A percentile compares a stretch with the other conserved stretches of the same genome.
phyloP scores from a whole-genome alignment of 1,140 invertebrate genomes.

The Zophobas morio region DNA sequence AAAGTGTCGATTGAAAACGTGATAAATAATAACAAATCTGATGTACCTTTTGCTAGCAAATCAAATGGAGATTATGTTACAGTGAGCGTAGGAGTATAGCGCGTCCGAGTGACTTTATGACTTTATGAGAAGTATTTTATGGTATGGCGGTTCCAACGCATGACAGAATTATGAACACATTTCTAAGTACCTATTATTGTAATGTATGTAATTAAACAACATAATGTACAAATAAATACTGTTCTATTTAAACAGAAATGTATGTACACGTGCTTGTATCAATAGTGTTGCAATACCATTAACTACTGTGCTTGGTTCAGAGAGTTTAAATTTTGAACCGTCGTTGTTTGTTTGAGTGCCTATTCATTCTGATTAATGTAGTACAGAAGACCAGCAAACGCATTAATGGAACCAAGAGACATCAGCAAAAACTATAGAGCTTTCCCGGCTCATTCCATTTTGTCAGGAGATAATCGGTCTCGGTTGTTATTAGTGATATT shows the following conservation, averaged over 20 bases:
- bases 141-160: too few relatives aligned
- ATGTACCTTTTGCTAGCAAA: too few relatives aligned
- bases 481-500: slow-evolving; percentile 14
- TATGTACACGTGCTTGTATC: slow-evolving; percentile 13
- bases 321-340: too few relatives aligned
- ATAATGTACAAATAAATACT: neutral
- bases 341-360: neutral
- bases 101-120: too few relatives aligned
- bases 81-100: too few relatives aligned
- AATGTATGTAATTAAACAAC: neutral
- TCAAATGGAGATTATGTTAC: too few relatives aligned
- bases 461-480: neutral
- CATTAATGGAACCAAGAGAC: slow-evolving; percentile 26
- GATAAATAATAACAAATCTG: too few relatives aligned
- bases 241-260: too few relatives aligned
- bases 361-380: slow-evolving; percentile 32
- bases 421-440: neutral
- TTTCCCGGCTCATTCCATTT: neutral
- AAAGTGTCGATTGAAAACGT: too few relatives aligned
- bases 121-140: too few relatives aligned
- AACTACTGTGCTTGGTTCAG: neutral
- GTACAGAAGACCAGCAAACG: slow-evolving; percentile 8
- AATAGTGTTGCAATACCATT: slow-evolving; percentile 19
- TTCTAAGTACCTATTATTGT: too few relatives aligned
- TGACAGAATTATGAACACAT: too few relatives aligned